A percentile compares a stretch with the other conserved stretches of the same genome.
Evolutionary conservation across 2,113 vertebrate genomes (phyloP).

Genomic region (Ictalurus punctatus): DNA sequence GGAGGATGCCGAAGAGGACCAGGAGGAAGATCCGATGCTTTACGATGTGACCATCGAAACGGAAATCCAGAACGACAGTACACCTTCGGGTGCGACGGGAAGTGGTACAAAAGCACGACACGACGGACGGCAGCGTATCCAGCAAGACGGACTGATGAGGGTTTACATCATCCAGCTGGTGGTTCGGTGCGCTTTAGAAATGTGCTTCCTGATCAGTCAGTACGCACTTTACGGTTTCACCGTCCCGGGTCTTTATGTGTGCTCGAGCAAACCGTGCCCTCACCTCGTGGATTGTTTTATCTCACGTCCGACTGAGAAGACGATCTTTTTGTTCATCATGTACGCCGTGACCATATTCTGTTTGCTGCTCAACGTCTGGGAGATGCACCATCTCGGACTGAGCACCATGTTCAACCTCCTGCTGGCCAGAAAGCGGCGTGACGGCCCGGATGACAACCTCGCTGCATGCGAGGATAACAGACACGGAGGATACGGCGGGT

Average conservation of each 20-base stretch:
- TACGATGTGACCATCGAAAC: conserved; percentile 83
- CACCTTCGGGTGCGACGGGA: conserved; percentile 65
- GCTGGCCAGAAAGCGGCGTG: conserved; percentile 68
- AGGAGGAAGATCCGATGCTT: conserved; percentile 92
- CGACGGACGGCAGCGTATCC: conserved; percentile 84
- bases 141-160: conserved; percentile 86
- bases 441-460: conserved; percentile 67
- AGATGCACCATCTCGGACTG: conserved; percentile 90
- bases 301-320: conserved; percentile 92
- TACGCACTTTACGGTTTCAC: conserved; percentile 88
- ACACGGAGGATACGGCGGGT: conserved; percentile 70
- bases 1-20: conserved; percentile 85
- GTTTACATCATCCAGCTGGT: conserved; percentile 90
- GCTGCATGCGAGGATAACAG: conserved; percentile 17
- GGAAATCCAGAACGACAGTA: conserved; percentile 70
- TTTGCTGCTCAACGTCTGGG: conserved; percentile 86
- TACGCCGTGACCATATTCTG: conserved; percentile 89
- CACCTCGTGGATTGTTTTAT: conserved; percentile 91
- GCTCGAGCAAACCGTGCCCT: conserved; percentile 82
- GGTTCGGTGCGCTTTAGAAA: conserved; percentile 80
- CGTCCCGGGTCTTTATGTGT: conserved; percentile 80
- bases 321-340: conserved; percentile 94
- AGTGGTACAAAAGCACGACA: conserved; percentile 69
- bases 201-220: conserved; percentile 87
- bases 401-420: conserved; percentile 86